Percentiles rank a stretch among this genome's conserved stretches.
Conservation (phyloP, 92 coral and sea anemone species). For the Epizoanthus ramosus region DNA sequence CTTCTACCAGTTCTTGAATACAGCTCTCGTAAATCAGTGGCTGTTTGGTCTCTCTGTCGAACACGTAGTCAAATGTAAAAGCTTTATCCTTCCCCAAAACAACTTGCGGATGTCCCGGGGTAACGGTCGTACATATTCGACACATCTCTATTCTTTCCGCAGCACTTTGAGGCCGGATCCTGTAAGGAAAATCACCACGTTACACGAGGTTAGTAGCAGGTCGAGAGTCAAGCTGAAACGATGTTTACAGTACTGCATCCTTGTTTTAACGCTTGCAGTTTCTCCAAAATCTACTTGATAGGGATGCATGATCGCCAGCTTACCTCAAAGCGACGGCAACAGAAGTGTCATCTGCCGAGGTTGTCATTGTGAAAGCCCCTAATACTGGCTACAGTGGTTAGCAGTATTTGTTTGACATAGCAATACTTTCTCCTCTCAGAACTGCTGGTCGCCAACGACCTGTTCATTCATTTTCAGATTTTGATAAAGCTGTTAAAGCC, state of each 20-base stretch:
- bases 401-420: conserved; percentile 5
- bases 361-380: conserved; percentile 50
- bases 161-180: conserved; percentile 99
- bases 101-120: conserved; percentile 96
- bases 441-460: conserved; percentile 53
- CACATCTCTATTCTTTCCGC: conserved; percentile 98
- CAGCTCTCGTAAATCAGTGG: conserved; percentile 83
- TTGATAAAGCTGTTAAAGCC: background rate
- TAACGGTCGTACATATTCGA: conserved; percentile 87
- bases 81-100: conserved; percentile 98
- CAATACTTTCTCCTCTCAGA: conserved; percentile 28
- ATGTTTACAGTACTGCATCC: conserved; percentile 14
- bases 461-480: conserved; percentile 49
- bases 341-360: conserved; percentile 82
- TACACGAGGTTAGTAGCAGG: conserved; percentile 50
- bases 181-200: conserved; percentile 38
- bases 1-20: conserved; percentile 85
- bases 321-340: conserved; percentile 97
- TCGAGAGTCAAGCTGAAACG: conserved; percentile 32
- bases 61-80: conserved; percentile 94
- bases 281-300: background rate
- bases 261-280: conserved; percentile 50
- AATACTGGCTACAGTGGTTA: background rate
- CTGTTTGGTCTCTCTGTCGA: conserved; percentile 78
- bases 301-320: conserved; percentile 18